phyloP scores from a whole-genome alignment of 2,797 vertebrate genomes.

The Trematocara caparti region DNA sequence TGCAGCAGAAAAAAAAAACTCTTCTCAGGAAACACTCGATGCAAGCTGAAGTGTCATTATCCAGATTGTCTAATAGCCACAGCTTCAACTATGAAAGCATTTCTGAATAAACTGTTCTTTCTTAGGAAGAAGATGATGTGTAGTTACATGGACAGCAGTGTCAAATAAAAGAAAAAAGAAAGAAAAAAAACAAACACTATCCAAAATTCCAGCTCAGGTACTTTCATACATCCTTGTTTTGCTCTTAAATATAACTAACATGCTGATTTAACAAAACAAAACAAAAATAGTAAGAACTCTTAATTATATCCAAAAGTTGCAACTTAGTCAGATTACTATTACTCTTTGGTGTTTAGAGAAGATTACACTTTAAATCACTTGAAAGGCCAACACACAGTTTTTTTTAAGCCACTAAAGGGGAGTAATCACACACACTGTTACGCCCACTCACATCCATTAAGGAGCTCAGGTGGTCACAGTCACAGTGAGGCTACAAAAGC shows the following conservation, averaged over 20 bases:
- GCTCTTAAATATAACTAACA: neutral
- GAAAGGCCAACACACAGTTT: neutral
- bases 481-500: neutral
- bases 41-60: neutral
- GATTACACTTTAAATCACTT: neutral
- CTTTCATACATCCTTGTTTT: neutral
- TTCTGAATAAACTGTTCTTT: neutral
- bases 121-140: neutral
- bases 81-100: neutral
- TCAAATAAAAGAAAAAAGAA: neutral
- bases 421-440: neutral
- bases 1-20: rapidly evolving
- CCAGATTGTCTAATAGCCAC: neutral
- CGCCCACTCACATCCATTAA: neutral
- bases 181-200: neutral
- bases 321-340: neutral
- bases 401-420: neutral
- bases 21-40: neutral
- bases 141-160: neutral
- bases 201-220: neutral
- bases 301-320: neutral
- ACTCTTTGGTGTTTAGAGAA: neutral
- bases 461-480: neutral
- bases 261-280: neutral
- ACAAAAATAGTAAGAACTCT: neutral